These are phyloP conservation scores for Caenorhabditis tropicalis DNA, from an alignment of 1,140 invertebrate genomes.

Conservation along the genomic window DNA sequence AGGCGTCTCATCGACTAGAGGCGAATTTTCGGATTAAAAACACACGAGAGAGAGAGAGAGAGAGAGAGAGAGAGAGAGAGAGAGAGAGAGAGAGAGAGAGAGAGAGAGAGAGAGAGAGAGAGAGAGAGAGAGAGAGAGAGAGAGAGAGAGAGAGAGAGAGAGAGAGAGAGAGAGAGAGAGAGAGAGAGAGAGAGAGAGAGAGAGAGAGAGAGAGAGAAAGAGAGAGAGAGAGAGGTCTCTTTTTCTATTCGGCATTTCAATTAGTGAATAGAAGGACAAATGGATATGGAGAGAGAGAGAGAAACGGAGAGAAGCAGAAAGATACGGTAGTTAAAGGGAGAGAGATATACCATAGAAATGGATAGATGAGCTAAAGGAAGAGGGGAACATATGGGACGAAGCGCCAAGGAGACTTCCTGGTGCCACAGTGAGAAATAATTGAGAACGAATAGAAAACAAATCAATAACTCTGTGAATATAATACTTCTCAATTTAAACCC, in stretches of 20 bases:
- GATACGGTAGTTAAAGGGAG: conserved; percentile 12
- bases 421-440: neutral
- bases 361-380: neutral
- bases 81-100: neutral
- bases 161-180: too few relatives aligned
- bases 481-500: too few relatives aligned
- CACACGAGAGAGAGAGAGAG: neutral
- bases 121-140: neutral
- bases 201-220: too few relatives aligned
- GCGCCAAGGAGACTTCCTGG: neutral
- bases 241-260: conserved; percentile 7
- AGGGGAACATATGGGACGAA: neutral
- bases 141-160: too few relatives aligned
- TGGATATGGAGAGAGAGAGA: too few relatives aligned
- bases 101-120: too few relatives aligned
- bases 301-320: neutral
- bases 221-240: too few relatives aligned
- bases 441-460: too few relatives aligned
- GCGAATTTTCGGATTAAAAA: conserved; percentile 39
- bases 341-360: neutral
- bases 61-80: neutral
- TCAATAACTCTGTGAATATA: too few relatives aligned
- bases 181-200: too few relatives aligned
- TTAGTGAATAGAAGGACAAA: too few relatives aligned
- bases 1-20: neutral